Conservation (phyloP, 2,888 invertebrate species). For the Monopis laevigella region DNA sequence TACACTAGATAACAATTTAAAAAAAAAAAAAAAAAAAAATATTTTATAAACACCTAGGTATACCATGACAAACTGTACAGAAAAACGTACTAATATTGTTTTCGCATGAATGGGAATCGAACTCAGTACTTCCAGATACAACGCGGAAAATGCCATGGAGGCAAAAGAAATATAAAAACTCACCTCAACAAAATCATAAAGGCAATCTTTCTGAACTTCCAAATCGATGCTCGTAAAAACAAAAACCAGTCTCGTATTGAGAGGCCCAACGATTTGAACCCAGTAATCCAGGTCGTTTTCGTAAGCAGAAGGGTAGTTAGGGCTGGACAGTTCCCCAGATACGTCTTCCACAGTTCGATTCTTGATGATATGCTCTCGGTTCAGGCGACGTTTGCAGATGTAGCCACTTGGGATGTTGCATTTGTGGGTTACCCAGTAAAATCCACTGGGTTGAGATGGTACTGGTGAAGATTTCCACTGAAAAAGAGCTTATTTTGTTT, state of each 20-base stretch:
- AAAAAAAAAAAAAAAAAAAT: too few relatives aligned
- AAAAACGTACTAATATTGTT: too few relatives aligned
- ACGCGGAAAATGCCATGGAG: too few relatives aligned
- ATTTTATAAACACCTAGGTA: too few relatives aligned
- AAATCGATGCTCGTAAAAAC: conserved; percentile 75
- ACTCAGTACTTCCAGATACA: too few relatives aligned
- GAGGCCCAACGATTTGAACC: conserved; percentile 72
- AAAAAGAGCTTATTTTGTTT: too few relatives aligned
- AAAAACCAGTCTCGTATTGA: conserved; percentile 73
- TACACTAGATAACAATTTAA: too few relatives aligned
- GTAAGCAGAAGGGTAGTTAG: conserved; percentile 76
- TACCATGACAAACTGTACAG: too few relatives aligned
- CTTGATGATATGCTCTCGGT: conserved; percentile 50
- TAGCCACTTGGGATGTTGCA: conserved; percentile 75
- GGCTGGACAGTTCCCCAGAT: conserved; percentile 73
- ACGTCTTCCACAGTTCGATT: conserved; percentile 73
- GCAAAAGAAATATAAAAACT: conserved; percentile 24
- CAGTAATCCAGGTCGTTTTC: conserved; percentile 78
- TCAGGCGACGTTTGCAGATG: conserved; percentile 66
- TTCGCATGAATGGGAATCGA: too few relatives aligned
- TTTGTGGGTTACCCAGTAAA: conserved; percentile 75
- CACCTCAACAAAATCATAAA: conserved; percentile 82
- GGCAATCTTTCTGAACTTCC: conserved; percentile 79
- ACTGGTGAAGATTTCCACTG: conserved; percentile 75
- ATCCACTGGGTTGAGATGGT: conserved; percentile 72